Evolutionary conservation across 2,797 vertebrate species (phyloP).

Genomic region (Trichosurus vulpecula): DNA sequence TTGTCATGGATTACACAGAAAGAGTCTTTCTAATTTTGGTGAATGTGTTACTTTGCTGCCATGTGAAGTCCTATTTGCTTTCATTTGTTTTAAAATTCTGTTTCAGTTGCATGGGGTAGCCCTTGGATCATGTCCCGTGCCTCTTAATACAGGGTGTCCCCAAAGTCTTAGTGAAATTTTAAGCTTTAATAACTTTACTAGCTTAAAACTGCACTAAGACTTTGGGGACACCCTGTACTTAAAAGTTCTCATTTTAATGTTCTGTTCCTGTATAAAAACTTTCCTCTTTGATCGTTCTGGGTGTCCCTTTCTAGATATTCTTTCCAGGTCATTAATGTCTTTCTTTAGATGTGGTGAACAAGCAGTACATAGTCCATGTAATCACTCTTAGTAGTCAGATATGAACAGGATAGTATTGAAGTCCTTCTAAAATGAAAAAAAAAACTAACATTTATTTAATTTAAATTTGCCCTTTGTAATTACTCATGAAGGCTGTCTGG

Average conservation of each 20-base stretch:
- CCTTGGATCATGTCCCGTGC: background rate
- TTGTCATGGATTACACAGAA: background rate
- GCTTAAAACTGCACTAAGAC: too few species aligned
- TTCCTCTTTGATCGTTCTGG: background rate
- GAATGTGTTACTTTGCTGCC: background rate
- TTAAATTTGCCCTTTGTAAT: background rate
- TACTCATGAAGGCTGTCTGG: background rate
- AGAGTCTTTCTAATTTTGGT: background rate
- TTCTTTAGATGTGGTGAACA: background rate
- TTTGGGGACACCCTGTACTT: background rate
- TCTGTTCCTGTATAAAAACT: background rate
- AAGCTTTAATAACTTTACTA: too few species aligned
- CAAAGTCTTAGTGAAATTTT: background rate
- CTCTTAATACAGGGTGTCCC: background rate
- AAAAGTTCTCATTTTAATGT: background rate
- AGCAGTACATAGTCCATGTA: background rate
- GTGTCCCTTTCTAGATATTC: background rate
- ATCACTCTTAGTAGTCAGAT: too few species aligned
- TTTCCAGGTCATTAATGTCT: background rate
- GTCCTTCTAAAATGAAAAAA: background rate
- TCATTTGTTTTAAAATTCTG: background rate
- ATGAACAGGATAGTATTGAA: background rate
- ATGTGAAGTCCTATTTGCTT: background rate
- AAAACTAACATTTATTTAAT: background rate
- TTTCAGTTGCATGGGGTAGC: background rate